phyloP scores from a whole-genome alignment of 2,113 vertebrate genomes.

The Tretioscincus oriximinensis region DNA sequence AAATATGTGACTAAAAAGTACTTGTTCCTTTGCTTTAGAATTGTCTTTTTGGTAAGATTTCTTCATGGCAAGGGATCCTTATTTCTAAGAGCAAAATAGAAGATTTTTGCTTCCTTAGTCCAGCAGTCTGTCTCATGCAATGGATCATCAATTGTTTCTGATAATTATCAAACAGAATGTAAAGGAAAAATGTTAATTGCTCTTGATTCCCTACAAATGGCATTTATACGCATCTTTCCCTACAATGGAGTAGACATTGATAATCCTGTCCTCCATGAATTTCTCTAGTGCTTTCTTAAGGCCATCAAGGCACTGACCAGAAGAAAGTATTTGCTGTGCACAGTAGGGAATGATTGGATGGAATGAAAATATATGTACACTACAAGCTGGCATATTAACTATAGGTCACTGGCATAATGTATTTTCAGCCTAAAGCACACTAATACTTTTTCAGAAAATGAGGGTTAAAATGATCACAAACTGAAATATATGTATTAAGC shows the following conservation, averaged over 20 bases:
- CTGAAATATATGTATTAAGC: neutral
- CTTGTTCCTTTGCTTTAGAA: neutral
- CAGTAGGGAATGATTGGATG: neutral
- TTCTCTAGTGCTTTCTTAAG: no score
- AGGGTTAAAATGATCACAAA: neutral
- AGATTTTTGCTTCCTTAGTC: no score
- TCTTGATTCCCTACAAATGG: no score
- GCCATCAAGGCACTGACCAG: neutral
- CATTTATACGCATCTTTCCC: no score
- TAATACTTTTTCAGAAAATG: neutral
- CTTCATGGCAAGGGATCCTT: neutral
- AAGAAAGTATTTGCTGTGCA: neutral
- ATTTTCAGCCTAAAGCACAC: neutral
- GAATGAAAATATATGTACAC: neutral
- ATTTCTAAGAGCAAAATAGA: neutral
- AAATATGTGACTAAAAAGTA: neutral
- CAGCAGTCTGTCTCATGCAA: no score
- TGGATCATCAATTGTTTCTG: no score
- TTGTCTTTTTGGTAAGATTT: neutral
- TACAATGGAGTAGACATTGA: no score
- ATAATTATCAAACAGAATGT: no score
- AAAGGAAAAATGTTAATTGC: no score
- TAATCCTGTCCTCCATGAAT: no score
- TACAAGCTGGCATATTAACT: neutral
- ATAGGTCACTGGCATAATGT: neutral